Evolutionary conservation across 2,113 vertebrate species (phyloP).

Genomic region (Indicator maculatus): DNA sequence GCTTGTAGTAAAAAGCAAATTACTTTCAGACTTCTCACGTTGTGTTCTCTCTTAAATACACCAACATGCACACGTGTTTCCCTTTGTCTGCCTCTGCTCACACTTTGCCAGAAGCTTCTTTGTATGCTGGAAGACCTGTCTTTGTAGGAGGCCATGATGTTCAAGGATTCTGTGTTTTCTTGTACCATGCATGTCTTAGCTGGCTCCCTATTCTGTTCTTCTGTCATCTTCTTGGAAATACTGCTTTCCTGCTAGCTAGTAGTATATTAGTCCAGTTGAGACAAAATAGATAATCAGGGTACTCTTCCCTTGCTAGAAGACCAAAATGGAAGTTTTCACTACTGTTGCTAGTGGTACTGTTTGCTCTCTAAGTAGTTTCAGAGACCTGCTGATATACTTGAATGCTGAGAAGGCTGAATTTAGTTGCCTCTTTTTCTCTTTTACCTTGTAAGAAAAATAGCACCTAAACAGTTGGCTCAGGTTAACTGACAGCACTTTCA

Average conservation of each 20-base stretch:
- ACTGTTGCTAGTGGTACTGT: background rate
- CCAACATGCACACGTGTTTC: background rate
- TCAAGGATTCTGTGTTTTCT: background rate
- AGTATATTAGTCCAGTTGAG: background rate
- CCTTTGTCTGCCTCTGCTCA: background rate
- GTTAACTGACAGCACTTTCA: background rate
- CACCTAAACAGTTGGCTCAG: background rate
- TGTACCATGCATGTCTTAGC: background rate
- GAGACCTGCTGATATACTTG: background rate
- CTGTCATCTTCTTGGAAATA: background rate
- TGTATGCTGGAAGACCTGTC: background rate
- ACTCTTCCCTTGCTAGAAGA: background rate
- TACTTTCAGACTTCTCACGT: background rate
- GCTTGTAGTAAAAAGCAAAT: background rate
- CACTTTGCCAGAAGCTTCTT: background rate
- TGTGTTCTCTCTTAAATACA: background rate
- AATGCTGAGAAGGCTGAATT: background rate
- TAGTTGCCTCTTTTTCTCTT: background rate
- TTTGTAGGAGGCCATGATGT: background rate
- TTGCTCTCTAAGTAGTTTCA: background rate
- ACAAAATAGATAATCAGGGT: background rate
- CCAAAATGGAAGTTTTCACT: background rate
- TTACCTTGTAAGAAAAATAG: background rate
- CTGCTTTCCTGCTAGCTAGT: background rate
- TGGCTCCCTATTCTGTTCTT: background rate